Conservation (phyloP, 2,113 vertebrate genomes). For the Ramphastos sulfuratus region DNA sequence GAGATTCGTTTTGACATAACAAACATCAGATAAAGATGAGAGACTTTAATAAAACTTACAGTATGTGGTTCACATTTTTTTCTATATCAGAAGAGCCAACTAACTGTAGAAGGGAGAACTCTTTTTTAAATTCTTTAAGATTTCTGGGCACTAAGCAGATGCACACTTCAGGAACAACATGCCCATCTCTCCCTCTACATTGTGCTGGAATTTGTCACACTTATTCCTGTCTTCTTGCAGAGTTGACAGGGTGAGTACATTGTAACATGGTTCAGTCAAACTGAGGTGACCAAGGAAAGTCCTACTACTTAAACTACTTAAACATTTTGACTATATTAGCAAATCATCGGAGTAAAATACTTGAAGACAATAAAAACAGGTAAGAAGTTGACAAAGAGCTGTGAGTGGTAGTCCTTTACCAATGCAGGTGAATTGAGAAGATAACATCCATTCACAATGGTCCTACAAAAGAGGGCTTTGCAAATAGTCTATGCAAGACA, state of each 20-base stretch:
- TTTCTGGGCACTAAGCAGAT: background rate
- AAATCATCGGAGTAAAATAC: background rate
- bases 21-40: background rate
- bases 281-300: background rate
- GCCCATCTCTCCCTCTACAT: background rate
- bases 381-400: background rate
- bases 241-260: background rate
- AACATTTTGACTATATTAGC: background rate
- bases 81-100: background rate
- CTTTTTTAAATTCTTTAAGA: background rate
- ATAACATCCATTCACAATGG: background rate
- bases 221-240: background rate
- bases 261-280: background rate
- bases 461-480: background rate
- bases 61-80: background rate
- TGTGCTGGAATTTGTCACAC: background rate
- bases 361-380: background rate
- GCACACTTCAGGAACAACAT: background rate
- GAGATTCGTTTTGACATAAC: background rate
- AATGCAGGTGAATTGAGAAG: background rate
- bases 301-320: background rate
- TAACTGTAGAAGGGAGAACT: background rate
- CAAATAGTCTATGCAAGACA: background rate
- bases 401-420: background rate
- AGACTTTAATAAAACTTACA: background rate